Conservation (phyloP, 2,113 vertebrate species). For the Plotosus lineatus region DNA sequence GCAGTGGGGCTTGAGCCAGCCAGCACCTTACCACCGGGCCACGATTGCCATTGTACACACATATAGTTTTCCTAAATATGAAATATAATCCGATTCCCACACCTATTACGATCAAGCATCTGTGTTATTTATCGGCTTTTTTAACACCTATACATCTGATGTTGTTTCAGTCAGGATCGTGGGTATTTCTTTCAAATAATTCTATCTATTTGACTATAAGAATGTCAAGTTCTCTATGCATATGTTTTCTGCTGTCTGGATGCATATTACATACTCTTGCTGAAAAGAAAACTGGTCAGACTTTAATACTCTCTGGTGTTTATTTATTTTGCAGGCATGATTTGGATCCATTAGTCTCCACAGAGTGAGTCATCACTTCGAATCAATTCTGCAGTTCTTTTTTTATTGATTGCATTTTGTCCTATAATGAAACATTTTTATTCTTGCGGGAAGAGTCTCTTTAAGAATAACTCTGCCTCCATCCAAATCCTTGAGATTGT, state of each 20-base stretch:
- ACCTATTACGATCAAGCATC: background rate
- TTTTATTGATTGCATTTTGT: background rate
- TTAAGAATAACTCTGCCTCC: background rate
- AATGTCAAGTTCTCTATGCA: background rate
- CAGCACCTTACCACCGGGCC: too few species aligned
- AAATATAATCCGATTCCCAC: background rate
- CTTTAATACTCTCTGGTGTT: background rate
- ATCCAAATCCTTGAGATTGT: background rate
- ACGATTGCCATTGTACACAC: too few species aligned
- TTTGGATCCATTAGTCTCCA: background rate
- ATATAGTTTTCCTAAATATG: background rate
- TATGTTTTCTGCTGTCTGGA: background rate
- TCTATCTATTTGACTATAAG: background rate
- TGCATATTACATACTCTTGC: background rate
- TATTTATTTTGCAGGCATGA: background rate
- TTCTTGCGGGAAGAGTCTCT: background rate
- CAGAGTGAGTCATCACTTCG: background rate
- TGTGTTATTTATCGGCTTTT: background rate
- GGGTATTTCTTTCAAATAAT: background rate
- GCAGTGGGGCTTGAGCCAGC: too few species aligned
- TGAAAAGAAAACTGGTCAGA: background rate
- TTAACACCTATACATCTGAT: background rate
- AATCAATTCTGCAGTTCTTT: conserved; percentile 2
- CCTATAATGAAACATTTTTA: background rate
- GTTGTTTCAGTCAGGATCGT: too few species aligned